Percentiles rank a stretch among this genome's conserved stretches.
phyloP scores from a whole-genome alignment of 1,140 invertebrate species.

The Heterodera carotae region DNA sequence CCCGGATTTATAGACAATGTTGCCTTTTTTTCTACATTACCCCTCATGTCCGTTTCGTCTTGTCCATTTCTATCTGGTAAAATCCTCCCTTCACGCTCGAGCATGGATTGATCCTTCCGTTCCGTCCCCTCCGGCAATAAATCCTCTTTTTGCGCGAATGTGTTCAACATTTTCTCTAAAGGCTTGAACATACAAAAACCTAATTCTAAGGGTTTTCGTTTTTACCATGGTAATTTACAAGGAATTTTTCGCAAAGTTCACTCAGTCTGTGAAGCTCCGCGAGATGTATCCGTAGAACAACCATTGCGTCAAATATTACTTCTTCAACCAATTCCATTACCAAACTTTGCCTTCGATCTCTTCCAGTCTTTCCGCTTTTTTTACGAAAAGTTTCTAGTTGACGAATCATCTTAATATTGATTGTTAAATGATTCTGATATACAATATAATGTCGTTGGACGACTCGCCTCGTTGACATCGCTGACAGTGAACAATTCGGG shows the following conservation, averaged over 20 bases:
- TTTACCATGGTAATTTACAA: neutral
- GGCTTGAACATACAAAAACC: neutral
- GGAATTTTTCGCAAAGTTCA: neutral
- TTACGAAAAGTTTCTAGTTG: neutral
- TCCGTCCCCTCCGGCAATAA: neutral
- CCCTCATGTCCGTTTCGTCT: too few relatives aligned
- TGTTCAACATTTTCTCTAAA: neutral
- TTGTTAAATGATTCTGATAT: neutral
- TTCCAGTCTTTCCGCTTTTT: neutral
- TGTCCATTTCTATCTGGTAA: too few relatives aligned
- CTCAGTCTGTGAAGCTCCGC: constrained; percentile 6
- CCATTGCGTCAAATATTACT: neutral
- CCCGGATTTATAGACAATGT: too few relatives aligned
- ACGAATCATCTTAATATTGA: neutral
- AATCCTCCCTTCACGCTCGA: too few relatives aligned
- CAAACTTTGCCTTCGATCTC: neutral
- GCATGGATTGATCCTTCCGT: too few relatives aligned
- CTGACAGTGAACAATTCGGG: neutral
- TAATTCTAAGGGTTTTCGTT: neutral
- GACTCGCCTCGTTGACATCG: constrained; percentile 1
- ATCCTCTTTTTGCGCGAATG: neutral
- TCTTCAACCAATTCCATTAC: neutral
- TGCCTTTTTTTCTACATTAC: too few relatives aligned
- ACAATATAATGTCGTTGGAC: neutral
- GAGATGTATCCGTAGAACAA: constrained; percentile 5